Base-by-base conservation (phyloP, 2,797 vertebrate species). In the Bothrops alternatus region DNA sequence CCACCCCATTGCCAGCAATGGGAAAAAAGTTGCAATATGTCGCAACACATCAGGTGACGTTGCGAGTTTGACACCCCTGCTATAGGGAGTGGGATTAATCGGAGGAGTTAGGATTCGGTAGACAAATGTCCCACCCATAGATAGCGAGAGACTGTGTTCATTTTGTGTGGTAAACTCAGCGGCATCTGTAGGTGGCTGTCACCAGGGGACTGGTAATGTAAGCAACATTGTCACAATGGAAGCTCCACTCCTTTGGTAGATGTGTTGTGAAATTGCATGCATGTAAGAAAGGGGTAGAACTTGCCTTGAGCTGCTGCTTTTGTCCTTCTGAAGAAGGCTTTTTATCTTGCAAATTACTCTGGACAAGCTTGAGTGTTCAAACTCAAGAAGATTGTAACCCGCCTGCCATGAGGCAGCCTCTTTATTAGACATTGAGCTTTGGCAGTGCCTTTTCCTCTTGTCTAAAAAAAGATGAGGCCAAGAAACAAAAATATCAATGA, bases 401-500 rank as follows among this genome's bases (percentile, higher is more conserved):
- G 2, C 91, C 86, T 82, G 57, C 18, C 47, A 8, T 28, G 47
- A 50, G 42, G 50, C 50, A 32, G 16, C 85, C 47, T 56, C 73
- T 88, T 55, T 42, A 50, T 2, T 86, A 93, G 86, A 90, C 26
- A 20, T 20, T 25, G 91, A 93, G 92, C 86, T 8, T 32, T 16
- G 86, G 91, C 94, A 56, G 91, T 63, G 86, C 86, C 89, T 89
- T 90, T 42, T 89, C 89, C 50, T 23, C 50, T 60, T 63, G 88
- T 28, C 85, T 69, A 26, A n/a, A n/a, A n/a, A n/a, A n/a, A 82
- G 55, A 4, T 8, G 55, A 50, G 65, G 56, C 53, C 37, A 53
- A 63, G 57, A 23, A n/a, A 12, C 58, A 91, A n/a, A 13, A 94
- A 96, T 94, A 90, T 95, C 95, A 96, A 97, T 93, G 95, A 93